Percentiles rank a stretch among this genome's conserved stretches.
Evolutionary conservation across 2,888 invertebrate species (phyloP).

Genomic region (Branchellion lobata): DNA sequence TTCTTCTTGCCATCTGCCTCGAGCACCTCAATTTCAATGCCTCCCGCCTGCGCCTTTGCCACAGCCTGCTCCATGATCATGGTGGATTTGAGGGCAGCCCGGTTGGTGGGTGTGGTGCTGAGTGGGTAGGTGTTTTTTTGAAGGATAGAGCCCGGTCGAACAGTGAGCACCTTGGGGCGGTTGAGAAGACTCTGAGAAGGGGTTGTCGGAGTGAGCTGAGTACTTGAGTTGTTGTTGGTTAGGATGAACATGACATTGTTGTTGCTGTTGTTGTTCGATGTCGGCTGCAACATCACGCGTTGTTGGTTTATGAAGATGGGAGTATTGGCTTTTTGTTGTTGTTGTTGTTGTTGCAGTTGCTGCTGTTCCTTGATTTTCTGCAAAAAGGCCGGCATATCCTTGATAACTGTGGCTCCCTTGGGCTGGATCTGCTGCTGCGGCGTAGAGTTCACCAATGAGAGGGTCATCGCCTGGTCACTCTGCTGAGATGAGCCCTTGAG

Average conservation of each 20-base stretch:
- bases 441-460: slow-evolving; percentile 17
- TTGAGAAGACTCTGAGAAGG: slow-evolving; percentile 4
- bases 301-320: neutral
- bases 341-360: slow-evolving; percentile 22
- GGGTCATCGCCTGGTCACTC: slow-evolving; percentile 1
- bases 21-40: slow-evolving; percentile 36
- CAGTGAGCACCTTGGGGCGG: slow-evolving; percentile 24
- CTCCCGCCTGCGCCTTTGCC: slow-evolving; percentile 47
- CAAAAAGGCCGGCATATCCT: slow-evolving; percentile 38
- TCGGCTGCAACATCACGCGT: slow-evolving; percentile 3
- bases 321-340: slow-evolving; percentile 4
- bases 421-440: slow-evolving; percentile 13
- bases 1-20: slow-evolving; percentile 45
- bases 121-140: neutral
- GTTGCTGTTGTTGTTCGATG: slow-evolving; percentile 23
- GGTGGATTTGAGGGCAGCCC: slow-evolving; percentile 44
- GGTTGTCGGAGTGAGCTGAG: slow-evolving; percentile 19
- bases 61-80: slow-evolving; percentile 47
- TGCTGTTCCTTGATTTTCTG: slow-evolving; percentile 40
- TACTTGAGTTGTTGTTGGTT: slow-evolving; percentile 22
- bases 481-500: neutral
- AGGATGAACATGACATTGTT: slow-evolving; percentile 27
- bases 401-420: slow-evolving; percentile 6
- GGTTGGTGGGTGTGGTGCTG: slow-evolving; percentile 19
- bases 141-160: neutral